These are phyloP conservation scores for Florisuga fusca DNA, from an alignment of 2,797 vertebrate genomes.

Conservation along the genomic window DNA sequence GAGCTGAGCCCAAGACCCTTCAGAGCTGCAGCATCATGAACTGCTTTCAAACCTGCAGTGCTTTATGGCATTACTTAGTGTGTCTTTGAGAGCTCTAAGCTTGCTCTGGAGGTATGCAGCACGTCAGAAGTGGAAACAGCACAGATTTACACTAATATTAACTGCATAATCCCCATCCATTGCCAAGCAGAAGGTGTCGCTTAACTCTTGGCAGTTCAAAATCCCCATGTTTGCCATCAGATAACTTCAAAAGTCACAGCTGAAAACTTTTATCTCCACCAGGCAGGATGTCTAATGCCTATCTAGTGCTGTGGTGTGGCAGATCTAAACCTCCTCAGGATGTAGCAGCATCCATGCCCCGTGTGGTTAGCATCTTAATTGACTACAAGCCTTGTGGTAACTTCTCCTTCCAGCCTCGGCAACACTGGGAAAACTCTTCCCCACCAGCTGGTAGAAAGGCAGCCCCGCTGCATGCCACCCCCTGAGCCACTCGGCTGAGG, in stretches of 20 bases:
- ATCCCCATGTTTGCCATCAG: not conserved
- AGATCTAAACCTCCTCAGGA: not conserved
- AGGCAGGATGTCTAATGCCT: not conserved
- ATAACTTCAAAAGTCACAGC: not conserved
- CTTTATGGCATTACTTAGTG: not conserved
- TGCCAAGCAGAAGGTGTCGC: not conserved
- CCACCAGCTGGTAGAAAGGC: not conserved
- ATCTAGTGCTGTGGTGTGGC: not conserved
- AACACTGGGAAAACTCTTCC: not conserved
- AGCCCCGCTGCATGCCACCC: accelerated
- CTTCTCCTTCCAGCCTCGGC: not conserved
- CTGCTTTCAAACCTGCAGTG: not conserved
- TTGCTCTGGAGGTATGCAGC: not conserved
- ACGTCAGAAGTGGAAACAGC: not conserved
- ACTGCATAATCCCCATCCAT: not conserved
- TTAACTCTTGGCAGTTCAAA: not conserved
- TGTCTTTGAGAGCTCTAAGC: not conserved
- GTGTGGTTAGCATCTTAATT: not conserved
- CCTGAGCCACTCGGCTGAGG: accelerated
- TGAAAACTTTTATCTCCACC: not conserved
- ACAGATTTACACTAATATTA: not conserved
- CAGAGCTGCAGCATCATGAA: not conserved
- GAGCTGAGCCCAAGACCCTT: not conserved
- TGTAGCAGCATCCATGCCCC: not conserved
- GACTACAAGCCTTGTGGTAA: too few relatives aligned